Conservation (phyloP, 2,888 invertebrate genomes). For the Pediacus dermestoides region DNA sequence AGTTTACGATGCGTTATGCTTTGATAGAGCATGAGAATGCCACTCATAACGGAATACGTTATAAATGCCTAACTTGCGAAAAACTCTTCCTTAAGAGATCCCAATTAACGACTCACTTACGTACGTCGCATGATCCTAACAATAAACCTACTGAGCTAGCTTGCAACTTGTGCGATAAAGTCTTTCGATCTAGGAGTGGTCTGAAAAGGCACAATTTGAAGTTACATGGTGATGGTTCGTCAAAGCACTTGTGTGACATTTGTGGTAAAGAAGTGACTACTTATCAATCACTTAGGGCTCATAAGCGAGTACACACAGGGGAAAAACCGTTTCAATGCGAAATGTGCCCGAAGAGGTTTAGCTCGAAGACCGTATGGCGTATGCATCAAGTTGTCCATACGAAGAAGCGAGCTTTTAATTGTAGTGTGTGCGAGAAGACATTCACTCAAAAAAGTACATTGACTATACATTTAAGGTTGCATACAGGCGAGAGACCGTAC, state of each 20-base stretch:
- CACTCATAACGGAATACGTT: slow-evolving; percentile 1
- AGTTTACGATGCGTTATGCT: too few relatives aligned
- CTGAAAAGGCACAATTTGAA: background rate
- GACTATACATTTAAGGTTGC: slow-evolving; percentile 25
- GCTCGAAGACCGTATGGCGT: slow-evolving; percentile 42
- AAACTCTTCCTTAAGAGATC: background rate
- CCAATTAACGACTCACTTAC: slow-evolving; percentile 5
- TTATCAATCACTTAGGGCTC: slow-evolving; percentile 13
- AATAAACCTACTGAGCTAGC: slow-evolving; percentile 6
- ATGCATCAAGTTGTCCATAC: slow-evolving; percentile 15
- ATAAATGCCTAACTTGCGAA: slow-evolving; percentile 7
- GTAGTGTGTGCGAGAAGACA: slow-evolving; percentile 35
- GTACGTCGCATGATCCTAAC: slow-evolving; percentile 8
- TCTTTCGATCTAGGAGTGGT: slow-evolving; percentile 14
- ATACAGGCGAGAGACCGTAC: slow-evolving; percentile 28
- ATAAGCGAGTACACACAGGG: slow-evolving; percentile 5
- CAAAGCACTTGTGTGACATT: slow-evolving; percentile 41
- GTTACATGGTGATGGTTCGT: slow-evolving; percentile 1
- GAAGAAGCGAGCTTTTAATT: slow-evolving; percentile 24
- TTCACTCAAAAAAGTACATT: slow-evolving; percentile 27
- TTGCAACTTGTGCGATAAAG: slow-evolving; percentile 29
- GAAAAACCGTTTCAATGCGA: slow-evolving; percentile 32
- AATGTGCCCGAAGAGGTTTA: slow-evolving; percentile 51
- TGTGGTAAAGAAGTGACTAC: slow-evolving; percentile 42
- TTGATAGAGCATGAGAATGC: slow-evolving; percentile 1